Conservation (phyloP, 2,888 invertebrate species). For the Tenthredo scrophulariae region DNA sequence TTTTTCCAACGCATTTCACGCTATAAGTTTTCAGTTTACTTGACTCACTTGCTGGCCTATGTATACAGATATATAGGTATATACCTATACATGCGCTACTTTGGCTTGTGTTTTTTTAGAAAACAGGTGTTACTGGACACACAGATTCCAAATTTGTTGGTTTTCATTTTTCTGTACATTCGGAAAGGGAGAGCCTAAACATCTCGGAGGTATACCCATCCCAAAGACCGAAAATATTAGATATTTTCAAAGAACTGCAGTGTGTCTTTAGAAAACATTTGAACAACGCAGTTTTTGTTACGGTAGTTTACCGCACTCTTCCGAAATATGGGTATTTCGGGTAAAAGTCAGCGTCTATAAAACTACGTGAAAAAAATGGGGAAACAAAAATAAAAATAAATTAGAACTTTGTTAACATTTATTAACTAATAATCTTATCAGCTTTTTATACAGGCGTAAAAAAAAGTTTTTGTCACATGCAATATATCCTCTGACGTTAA, state of each 20-base stretch:
- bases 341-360: too few species aligned
- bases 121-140: conserved; percentile 3
- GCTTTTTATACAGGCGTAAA: too few species aligned
- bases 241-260: background rate
- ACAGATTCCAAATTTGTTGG: background rate
- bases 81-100: background rate
- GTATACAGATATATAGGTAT: background rate
- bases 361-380: too few species aligned
- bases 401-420: too few species aligned
- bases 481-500: background rate
- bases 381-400: too few species aligned
- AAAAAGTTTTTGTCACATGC: background rate
- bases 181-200: background rate
- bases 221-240: background rate
- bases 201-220: background rate
- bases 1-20: background rate
- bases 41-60: background rate
- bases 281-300: background rate
- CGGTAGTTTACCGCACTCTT: background rate
- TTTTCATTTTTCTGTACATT: background rate
- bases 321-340: background rate
- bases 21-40: background rate
- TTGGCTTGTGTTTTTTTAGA: background rate
- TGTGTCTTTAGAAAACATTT: background rate
- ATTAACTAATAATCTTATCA: too few species aligned